Evolutionary conservation across 2,113 vertebrate species (phyloP), one percentile per base, ranked within the genome.

Genomic region (Sander vitreus): DNA sequence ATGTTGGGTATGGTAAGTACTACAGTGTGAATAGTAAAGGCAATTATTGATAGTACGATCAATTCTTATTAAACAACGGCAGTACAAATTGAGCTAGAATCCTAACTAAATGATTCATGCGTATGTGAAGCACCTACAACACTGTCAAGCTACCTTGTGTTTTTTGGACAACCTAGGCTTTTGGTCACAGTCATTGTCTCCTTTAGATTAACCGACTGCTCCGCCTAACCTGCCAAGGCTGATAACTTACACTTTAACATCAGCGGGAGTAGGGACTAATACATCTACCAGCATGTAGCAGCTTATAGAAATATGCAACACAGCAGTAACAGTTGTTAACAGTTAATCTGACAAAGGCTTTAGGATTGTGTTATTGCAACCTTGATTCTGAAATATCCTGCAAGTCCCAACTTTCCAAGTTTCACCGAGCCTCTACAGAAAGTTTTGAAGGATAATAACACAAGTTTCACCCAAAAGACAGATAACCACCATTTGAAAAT

Each of bases 251-350:
- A 63, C 10, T 16, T 67, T 67, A 55, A 45, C 36, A 66, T 53
- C 69, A 81, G 84, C 66, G 43, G 72, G 78, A 11, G 59, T 30
- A 51, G 45, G 60, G 45, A 68, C 62, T 79, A 76, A 88, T 86
- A 30, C 84, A 50, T 53, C 39, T 25, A 2, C 30, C 89, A 27
- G 73, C 69, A 83, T 79, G 80, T 51, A 63, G 76, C 55, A 3
- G 73, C 70, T 73, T 21, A 33, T 0, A 19, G 69, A 55, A 76
- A 80, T 27, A 77, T 73, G 71, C 59, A 77, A 30, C 81, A 54
- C 72, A 71, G 63, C 55, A 27, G 85, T 8, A 77, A 54, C 54
- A 10, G 54, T 54, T 75, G 58, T 73, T 76, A 13, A 58, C 48
- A 30, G n/a, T 67, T 47, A 5, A 64, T 76, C 10, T 51, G 39